These are phyloP conservation scores for Campylomormyrus numenius DNA, from an alignment of 2,113 vertebrate genomes.

Conservation along the genomic window DNA sequence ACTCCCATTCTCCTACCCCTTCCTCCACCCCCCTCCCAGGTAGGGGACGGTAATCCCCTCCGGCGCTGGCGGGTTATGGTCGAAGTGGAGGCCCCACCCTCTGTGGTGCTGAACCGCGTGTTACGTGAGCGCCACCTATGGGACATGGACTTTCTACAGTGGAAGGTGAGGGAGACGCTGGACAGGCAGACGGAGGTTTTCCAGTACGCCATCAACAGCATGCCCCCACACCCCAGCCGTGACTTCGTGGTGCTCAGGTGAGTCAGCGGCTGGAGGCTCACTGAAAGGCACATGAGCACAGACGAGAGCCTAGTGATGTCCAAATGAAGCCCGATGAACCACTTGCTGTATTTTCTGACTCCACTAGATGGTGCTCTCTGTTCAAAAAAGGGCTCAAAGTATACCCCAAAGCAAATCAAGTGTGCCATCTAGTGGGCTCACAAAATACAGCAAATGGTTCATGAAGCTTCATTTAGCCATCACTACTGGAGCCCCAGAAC, in stretches of 20 bases:
- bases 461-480: background rate
- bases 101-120: constrained; percentile 79
- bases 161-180: constrained; percentile 81
- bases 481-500: background rate
- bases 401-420: background rate
- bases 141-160: constrained; percentile 80
- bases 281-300: no score
- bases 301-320: background rate
- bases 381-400: background rate
- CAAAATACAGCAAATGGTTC: background rate
- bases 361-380: background rate
- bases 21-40: constrained; percentile 50
- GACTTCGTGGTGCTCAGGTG: constrained; percentile 94
- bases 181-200: constrained; percentile 88
- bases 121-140: constrained; percentile 86
- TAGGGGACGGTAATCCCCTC: constrained; percentile 84
- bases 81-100: constrained; percentile 81
- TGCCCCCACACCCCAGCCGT: constrained; percentile 81
- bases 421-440: no score
- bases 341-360: background rate
- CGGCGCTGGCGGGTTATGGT: constrained; percentile 78
- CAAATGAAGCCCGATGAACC: background rate
- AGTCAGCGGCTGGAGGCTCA: constrained; percentile 24
- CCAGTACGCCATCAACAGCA: constrained; percentile 80
- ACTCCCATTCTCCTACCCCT: background rate